Evolutionary conservation across 2,888 invertebrate genomes (phyloP), one percentile per base, ranked within the genome.

Genomic region (Andricus quercusramuli): DNA sequence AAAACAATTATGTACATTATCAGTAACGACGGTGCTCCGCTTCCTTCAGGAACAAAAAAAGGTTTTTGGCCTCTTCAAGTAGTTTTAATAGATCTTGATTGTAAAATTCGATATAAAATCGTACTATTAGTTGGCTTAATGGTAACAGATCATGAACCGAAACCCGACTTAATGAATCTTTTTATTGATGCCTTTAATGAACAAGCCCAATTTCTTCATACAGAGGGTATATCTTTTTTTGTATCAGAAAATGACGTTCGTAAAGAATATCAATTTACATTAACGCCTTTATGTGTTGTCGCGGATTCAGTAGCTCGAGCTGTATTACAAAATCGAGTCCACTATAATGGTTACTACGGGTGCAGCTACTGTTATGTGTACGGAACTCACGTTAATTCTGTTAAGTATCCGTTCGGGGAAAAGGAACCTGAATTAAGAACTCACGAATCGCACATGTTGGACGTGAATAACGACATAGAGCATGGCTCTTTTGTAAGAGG

Each of bases 301-400:
- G 82, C 79, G 1, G 85, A 85, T 79, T 82, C 83, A 17, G 76
- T 83, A 22, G 85, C 85, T 13, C 65, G 84, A 59, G 78, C 83
- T 5, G 44, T 44, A 3, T 15, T 44, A 0, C 44, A 44, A 15
- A 44, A 44, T 4, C 13, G 47, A 17, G 15, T 47, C 0, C 47
- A 47, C 5, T 47, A 47, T 17, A 47, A 47, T 4, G 17, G 47
- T 47, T 47, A 47, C 1, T 4, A 47, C 17, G 29, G 86, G 5
- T 86, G 86, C 65, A 82, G 80, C 13, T 85, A 82, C 79, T 85
- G 85, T 67, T 86, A 85, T 17, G 51, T 78, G 2, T 32, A 78
- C 62, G 84, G 84, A 22, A n/a, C 17, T 17, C 77, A 80, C 47
- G 25, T 17, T 22, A 22, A 56, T 25, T 11, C 62, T 13, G 62